These are phyloP conservation scores for Spilosoma lubricipeda DNA, from an alignment of 2,888 invertebrate species.

Conservation along the genomic window DNA sequence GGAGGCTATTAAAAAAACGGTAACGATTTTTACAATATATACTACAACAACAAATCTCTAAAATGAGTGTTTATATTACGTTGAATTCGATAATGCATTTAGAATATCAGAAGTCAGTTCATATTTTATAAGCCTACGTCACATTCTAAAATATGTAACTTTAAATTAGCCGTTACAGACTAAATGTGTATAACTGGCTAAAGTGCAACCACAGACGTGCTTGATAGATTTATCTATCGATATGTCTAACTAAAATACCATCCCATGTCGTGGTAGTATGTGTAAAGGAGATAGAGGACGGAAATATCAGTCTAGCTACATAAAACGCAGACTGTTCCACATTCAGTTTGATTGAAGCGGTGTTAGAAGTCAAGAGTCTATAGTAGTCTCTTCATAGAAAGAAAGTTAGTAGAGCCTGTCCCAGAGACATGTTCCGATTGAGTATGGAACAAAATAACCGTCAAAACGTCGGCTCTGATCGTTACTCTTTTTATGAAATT, in stretches of 20 bases:
- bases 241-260: neutral
- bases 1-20: neutral
- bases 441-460: too few species aligned
- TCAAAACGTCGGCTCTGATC: too few species aligned
- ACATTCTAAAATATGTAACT: neutral
- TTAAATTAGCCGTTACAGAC: neutral
- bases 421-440: too few species aligned
- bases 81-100: neutral
- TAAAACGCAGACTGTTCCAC: neutral
- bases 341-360: neutral
- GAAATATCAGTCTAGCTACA: constrained; percentile 11
- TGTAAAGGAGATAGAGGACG: constrained; percentile 7
- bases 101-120: neutral
- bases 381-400: too few species aligned
- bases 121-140: neutral
- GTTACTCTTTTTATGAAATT: too few species aligned
- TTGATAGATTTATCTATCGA: neutral
- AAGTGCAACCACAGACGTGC: neutral
- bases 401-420: too few species aligned
- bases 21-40: neutral
- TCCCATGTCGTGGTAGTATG: neutral
- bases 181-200: neutral
- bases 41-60: neutral
- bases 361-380: too few species aligned
- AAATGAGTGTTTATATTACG: neutral